Base-by-base conservation (phyloP, 2,113 vertebrate genomes). In the Chaetura pelagica region DNA sequence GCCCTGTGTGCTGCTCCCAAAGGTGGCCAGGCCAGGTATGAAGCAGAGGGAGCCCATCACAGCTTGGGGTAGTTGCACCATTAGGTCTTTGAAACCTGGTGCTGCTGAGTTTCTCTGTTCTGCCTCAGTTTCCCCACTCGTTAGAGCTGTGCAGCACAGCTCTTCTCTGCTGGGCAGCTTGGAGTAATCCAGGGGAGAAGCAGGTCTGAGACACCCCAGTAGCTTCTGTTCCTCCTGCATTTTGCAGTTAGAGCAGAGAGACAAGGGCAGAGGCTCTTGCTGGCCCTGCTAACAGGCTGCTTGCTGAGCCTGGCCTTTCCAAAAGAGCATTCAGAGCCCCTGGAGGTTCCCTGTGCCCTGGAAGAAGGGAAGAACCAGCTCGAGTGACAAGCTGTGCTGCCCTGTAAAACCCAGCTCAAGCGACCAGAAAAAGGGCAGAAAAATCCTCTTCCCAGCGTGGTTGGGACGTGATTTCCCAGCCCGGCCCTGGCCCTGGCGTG, bases 1-100 rank as follows among this genome's bases (percentile, higher is more conserved):
- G 51, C 14, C 75, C 8, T 0, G 0, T 12, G 67, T 20, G 27
- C 58, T 5, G 3, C 63, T 80, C 62, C 16, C 35, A 22, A 12
- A 13, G 62, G 46, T 15, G 32, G 38, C 29, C 0, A 2, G 58
- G 59, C 64, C 38, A 84, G 55, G 17, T 23, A 3, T 0, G 2
- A 72, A 66, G 44, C 49, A 4, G 15, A 42, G 64, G 4, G 75
- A 30, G 14, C 57, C n/a, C 2, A 0, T 9, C 61, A 3, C 0
- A 0, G 42, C 3, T 20, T 4, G 20, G 30, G 38, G 3, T 18
- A 24, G 6, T 18, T 6, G 38, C 48, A 9, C 4, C 8, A 7
- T 7, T 21, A 17, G 10, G 40, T 11, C 49, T 66, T 48, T 24
- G 35, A 10, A 26, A 21, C 21, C 26, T 61, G 40, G 51, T 40